Base-by-base conservation (phyloP, 2,113 vertebrate species). In the Gymnocephalus cernua region DNA sequence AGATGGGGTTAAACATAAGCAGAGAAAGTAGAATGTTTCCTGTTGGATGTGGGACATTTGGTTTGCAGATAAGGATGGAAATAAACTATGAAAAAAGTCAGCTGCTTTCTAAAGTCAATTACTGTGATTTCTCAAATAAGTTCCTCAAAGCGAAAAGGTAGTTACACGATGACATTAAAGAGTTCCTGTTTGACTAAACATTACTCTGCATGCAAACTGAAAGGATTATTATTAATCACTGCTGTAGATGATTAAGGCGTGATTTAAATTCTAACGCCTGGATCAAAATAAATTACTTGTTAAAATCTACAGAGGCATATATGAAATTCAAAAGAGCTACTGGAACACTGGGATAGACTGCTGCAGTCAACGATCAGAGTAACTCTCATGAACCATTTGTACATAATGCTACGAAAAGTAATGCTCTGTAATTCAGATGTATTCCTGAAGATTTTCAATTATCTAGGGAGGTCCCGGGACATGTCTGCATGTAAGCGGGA, bases 271-370 rank as follows among this genome's bases (percentile, higher is more conserved):
- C 73, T 0, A 44, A 62, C 74, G 78, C 45, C 71, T 63, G 15
- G 70, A 83, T 87, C 53, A 74, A 74, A 85, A 88, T 61, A 59
- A 85, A 88, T 61, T 67, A 62, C 74, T 74, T 77, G 63, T 76
- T 82, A 62, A 59, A 82, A 76, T 62, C 56, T 74, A 56, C 69
- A 38, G 25, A 83, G 72, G 70, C 74, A 67, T 12, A 73, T 82
- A 48, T 86, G 56, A n/a, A 88, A 82, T 82, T 32, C 57, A 86
- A 61, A 61, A 13, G 27, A 88, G 61, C 66, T 68, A 82, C 76
- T 64, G 44, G 47, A 32, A 64, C 6, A 25, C 29, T 4, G 4
- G 47, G 47, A 74, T 1, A 48, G 41, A 56, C 27, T 8, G 70
- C 64, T 27, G 7, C 61, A 41, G 61, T 48, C 67, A 23, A 65